Evolutionary conservation across 23 tunicate species (phyloP).

Genomic region (Halocynthia aurantium): DNA sequence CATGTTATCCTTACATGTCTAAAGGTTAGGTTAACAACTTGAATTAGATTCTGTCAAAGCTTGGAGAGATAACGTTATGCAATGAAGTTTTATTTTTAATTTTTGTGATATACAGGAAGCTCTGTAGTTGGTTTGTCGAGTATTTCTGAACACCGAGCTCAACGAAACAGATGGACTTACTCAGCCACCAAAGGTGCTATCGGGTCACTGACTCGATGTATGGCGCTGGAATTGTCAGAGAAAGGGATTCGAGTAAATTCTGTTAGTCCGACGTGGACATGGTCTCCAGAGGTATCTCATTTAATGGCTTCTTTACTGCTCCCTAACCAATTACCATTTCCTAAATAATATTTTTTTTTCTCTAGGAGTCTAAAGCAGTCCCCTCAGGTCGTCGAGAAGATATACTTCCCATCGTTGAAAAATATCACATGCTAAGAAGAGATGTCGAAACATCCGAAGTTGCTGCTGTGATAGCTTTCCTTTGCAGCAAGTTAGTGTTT

Average conservation of each 20-base stretch:
- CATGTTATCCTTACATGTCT: conserved; percentile 48
- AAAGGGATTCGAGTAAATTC: conserved; percentile 58
- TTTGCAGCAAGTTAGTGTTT: conserved; percentile 52
- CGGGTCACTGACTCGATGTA: conserved; percentile 47
- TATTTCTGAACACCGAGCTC: conserved; percentile 42
- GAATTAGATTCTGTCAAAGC: background rate
- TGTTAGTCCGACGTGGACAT: conserved; percentile 60
- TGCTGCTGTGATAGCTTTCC: conserved; percentile 53
- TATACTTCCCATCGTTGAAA: conserved; percentile 18
- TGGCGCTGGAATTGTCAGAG: conserved; percentile 72
- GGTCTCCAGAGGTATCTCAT: conserved; percentile 59
- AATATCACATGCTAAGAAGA: conserved; percentile 27
- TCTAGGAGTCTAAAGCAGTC: conserved; percentile 67
- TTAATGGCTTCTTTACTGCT: background rate
- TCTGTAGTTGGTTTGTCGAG: conserved; percentile 52
- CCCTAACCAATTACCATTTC: background rate
- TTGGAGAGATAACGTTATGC: background rate
- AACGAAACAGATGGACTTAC: conserved; percentile 80
- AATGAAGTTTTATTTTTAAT: background rate
- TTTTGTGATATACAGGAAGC: background rate
- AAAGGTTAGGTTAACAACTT: conserved; percentile 19
- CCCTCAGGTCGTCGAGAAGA: conserved; percentile 43
- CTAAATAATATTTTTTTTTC: background rate
- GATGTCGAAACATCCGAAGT: conserved; percentile 53
- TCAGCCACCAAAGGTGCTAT: conserved; percentile 89